phyloP scores from a whole-genome alignment of 2,113 vertebrate genomes.

The Rhinopithecus roxellana region DNA sequence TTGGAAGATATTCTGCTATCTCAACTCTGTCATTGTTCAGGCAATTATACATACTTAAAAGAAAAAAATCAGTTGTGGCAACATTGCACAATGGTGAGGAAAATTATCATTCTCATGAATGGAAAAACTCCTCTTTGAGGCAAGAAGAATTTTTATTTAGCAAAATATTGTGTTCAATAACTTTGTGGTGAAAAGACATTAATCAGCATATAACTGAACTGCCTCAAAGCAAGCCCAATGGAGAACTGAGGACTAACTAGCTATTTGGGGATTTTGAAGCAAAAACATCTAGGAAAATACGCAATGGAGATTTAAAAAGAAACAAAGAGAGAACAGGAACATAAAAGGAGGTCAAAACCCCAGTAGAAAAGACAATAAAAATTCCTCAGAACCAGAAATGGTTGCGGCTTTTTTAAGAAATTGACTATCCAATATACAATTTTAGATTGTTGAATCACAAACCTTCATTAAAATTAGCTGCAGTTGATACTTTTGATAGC shows the following conservation, averaged over 20 bases:
- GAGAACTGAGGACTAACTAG: not conserved
- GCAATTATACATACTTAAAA: not conserved
- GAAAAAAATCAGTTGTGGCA: not conserved
- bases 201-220: not conserved
- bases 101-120: not conserved
- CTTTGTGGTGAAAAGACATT: not conserved
- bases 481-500: not conserved
- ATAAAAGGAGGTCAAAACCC: not conserved
- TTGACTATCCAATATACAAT: not conserved
- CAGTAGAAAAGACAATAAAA: not conserved
- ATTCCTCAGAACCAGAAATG: not conserved
- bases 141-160: slow-evolving; percentile 6
- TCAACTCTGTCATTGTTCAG: not conserved
- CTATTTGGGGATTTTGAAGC: not conserved
- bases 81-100: not conserved
- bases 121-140: not conserved
- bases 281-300: not conserved
- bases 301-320: not conserved
- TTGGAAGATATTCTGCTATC: not conserved
- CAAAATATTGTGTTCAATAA: not conserved
- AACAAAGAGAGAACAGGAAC: not conserved
- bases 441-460: not conserved
- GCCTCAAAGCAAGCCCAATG: not conserved
- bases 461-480: not conserved
- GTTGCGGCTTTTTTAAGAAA: not conserved